phyloP scores from a whole-genome alignment of 2,888 invertebrate species.

The Furcula furcula region DNA sequence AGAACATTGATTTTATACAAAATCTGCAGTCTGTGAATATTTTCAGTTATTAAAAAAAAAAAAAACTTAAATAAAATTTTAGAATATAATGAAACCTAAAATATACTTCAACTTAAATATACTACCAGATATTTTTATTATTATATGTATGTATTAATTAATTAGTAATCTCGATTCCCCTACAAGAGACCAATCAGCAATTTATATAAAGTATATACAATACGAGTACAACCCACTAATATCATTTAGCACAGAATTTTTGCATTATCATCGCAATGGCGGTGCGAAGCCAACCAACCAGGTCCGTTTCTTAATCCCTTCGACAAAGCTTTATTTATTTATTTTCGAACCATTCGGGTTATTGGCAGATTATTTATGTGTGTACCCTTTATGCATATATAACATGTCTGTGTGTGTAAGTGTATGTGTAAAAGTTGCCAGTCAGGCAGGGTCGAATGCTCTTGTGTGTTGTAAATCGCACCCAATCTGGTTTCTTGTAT shows the following conservation, averaged over 20 bases:
- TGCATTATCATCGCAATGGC: constrained; percentile 61
- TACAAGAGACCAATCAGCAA: no score
- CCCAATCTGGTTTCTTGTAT: constrained; percentile 14
- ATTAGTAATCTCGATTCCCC: no score
- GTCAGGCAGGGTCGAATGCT: constrained; percentile 24
- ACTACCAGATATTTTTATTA: no score
- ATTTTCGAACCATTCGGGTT: constrained; percentile 44
- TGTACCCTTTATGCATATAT: constrained; percentile 61
- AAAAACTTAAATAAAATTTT: no score
- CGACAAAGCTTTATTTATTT: constrained; percentile 50
- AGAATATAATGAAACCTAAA: no score
- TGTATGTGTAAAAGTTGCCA: no score
- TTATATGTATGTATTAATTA: no score
- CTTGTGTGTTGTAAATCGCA: constrained; percentile 22
- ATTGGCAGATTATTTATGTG: constrained; percentile 54
- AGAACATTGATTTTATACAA: no score
- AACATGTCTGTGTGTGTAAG: constrained; percentile 12
- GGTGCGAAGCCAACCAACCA: constrained; percentile 51
- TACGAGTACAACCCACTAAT: not conserved
- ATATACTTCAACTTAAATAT: no score
- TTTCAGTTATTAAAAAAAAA: no score
- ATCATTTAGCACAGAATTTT: constrained; percentile 21
- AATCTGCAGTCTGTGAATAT: no score
- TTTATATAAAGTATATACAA: not conserved
- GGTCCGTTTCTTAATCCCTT: constrained; percentile 58